Base-by-base conservation (phyloP, 1,140 invertebrate species). In the Drosophila bifasciata region DNA sequence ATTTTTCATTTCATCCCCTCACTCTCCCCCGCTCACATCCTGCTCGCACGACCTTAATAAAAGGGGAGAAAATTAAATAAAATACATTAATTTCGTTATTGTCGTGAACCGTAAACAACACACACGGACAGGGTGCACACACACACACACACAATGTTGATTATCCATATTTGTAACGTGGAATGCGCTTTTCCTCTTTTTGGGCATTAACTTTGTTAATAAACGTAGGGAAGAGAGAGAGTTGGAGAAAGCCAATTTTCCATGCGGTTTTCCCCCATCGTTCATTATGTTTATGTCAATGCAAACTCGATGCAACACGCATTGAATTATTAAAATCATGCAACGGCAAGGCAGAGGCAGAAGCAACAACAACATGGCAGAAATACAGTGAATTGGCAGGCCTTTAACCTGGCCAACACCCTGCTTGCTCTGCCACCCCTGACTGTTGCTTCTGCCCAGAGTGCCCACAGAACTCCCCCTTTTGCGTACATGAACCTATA, bases 321-420 rank as follows among this genome's bases (percentile, higher is more conserved):
- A 64, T 62, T 85, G 70, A 86, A 85, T 86, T 85, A 77, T 85
- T 86, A 81, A 85, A 77, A 81, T 46, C 63, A 44, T 62, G 60
- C 58, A 76, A 57, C 50, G 70, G 32, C 58, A 43, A 23, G 44
- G 49, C 19, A 23, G 19, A 25, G 28, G 25, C 13, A 36, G 11
- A 32, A 36, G 3, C 60, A 49, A 15, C 50, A 72, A 43, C 32
- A 36, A 52, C 32, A 57, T 39, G 56, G 75, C 62, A 73, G 73
- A 79, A 80, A 85, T 85, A 70, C 69, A 75, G 81, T 64, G 68
- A 81, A 85, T 81, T 86, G 81, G 77, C 73, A 57, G 50, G 63
- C 60, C 67, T 58, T 80, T 69, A 79, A 71, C 64, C 63, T 49
- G 40, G 11, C 23, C 43, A 53, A 19, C 48, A 23, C 76, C 51